Base-by-base conservation (phyloP, 2,113 vertebrate species). In the Pantherophis guttatus region DNA sequence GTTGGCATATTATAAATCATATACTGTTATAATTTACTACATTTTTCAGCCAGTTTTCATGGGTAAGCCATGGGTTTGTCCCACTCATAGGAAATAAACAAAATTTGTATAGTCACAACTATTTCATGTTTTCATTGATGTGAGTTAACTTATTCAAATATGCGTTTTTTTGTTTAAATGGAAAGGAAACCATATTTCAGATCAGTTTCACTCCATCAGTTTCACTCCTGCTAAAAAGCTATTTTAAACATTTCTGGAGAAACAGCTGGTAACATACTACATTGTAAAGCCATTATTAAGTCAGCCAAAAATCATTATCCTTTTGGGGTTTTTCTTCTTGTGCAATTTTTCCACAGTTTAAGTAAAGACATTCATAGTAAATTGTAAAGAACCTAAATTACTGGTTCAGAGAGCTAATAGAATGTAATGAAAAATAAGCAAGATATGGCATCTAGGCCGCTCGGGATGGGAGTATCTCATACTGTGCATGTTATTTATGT, bases 61-160 rank as follows among this genome's bases (percentile, higher is more conserved):
- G 86, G 87, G 75, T 44, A 93, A 96, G 91, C 94, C 95, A 93
- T 95, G 92, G 94, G 90, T 53, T 50, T 65, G 81, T 94, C 92
- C 94, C 93, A 93, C 5, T n/a, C 21, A 26, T 94, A 75, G 70
- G 94, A 89, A 90, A 55, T 96, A 97, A 97, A 96, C 93, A 95
- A 94, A 96, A 94, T 81, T 95, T 94, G 91, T 92, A 93, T 95
- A 91, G 95, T 96, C 95, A 96, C 91, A 90, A 33, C 29, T 96
- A 96, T 96, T 96, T 94, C 92, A 94, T 92, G 89, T 75, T 97
- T 96, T 95, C 96, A 97, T 96, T 94, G 96, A 62, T 94, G 88
- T 95, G 92, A 92, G 89, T 93, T 95, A 96, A 96, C 92, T 96
- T 95, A 93, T 88, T 93, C 94, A 92, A 87, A 92, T 95, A 93